Base-by-base conservation (phyloP, 1,140 invertebrate species). In the Drosophila sp. region DNA sequence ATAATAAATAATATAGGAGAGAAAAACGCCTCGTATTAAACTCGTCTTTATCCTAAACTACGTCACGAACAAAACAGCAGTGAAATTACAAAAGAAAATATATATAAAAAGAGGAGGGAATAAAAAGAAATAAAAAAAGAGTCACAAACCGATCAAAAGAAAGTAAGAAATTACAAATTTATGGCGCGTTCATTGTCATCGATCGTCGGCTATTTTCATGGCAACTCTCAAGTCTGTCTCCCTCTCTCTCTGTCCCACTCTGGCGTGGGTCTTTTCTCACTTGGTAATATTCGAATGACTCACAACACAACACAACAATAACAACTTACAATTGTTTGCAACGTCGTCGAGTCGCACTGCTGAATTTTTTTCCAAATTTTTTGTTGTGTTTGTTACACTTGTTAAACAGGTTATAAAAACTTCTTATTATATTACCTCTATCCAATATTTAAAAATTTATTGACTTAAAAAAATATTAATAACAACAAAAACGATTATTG, bases 161-260 rank as follows among this genome's bases (percentile, higher is more conserved):
- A 78, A 78, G 72, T 75, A 75, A 78, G 61, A 78, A 75, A 78
- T 72, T 72, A 72, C 65, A 75, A 75, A 78, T 78, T 78, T 78
- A 78, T 75, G 72, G 65, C 75, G 72, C 75, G 65, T 54, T 75
- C 75, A 78, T 78, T 75, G 75, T 78, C 75, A 63, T 75, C 65
- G 54, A 59, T 57, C 61, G 32, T 45, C 59, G 58, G n/a, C 56
- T 38, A 45, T 48, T 54, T 53, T 58, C 43, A 41, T 40, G 16
- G 27, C 11, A 9, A 14, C 14, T n/a, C 45, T 36, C 36, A 13
- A 38, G 36, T 34, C 27, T 14, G 7, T 58, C 43, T 50, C 14
- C n/a, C 5, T 2, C 18, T 16, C 50, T 6, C 32, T 13, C 27
- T 45, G 29, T n/a, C 32, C n/a, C 27, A 16, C 32, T 51, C 38